Evolutionary conservation across 2,888 invertebrate species (phyloP).

Genomic region (Xanthia icteritia): DNA sequence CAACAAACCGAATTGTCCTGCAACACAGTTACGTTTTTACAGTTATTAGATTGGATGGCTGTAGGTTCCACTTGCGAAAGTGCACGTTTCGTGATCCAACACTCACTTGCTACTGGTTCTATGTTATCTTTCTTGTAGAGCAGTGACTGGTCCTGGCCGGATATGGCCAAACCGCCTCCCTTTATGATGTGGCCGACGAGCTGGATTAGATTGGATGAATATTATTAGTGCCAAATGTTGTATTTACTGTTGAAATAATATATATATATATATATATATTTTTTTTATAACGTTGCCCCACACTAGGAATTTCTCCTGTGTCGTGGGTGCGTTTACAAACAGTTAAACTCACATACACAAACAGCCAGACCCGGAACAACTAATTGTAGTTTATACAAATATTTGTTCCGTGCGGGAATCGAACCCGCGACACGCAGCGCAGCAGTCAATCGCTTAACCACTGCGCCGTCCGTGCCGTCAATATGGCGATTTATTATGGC

Average conservation of each 20-base stretch:
- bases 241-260: not conserved
- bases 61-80: constrained; percentile 18
- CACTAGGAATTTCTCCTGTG: too few species aligned
- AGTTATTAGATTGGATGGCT: constrained; percentile 30
- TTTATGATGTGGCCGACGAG: constrained; percentile 94
- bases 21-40: constrained; percentile 55
- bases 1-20: constrained; percentile 92
- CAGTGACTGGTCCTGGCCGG: constrained; percentile 93
- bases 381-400: too few species aligned
- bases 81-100: constrained; percentile 6
- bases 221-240: not conserved
- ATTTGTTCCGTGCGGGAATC: too few species aligned
- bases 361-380: too few species aligned
- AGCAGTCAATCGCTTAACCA: too few species aligned
- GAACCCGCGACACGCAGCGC: too few species aligned
- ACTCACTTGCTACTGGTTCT: constrained; percentile 80
- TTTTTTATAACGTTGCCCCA: too few species aligned
- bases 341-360: too few species aligned
- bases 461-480: too few species aligned
- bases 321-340: too few species aligned
- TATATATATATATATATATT: too few species aligned
- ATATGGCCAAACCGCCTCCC: constrained; percentile 93
- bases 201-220: constrained; percentile 83
- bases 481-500: constrained; percentile 63
- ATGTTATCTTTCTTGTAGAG: constrained; percentile 79